Evolutionary conservation across 64 coral and sea anemone genomes (phyloP), one percentile per base, ranked within the genome.

Genomic region (Acropora yongei): DNA sequence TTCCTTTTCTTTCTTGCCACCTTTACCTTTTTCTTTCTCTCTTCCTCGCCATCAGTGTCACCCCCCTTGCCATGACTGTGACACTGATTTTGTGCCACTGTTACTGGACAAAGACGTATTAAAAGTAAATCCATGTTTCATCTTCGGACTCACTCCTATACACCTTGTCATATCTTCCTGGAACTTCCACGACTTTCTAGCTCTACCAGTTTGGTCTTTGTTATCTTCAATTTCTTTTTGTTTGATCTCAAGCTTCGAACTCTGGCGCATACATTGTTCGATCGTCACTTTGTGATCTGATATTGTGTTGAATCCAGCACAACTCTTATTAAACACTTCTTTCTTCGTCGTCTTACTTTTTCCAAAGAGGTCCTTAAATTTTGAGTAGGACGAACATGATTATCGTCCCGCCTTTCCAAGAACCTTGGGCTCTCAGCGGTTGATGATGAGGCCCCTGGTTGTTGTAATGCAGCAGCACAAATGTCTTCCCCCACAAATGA

Each of bases 1-100:
- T 93, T 93, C 80, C 91, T 68, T 20, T 80, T 93, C 8, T 75
- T 87, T 80, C 17, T 87, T 87, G 57, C 49, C 47, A 47, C 0
- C 61, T 51, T 79, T 13, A 5, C 48, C 18, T 4, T 57, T 49
- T 12, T 17, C 46, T n/a, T 48, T 18, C 57, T 80, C 4, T 41
- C 63, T 71, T 72, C 82, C 17, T 49, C 58, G 44, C 73, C 80
- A 86, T 43, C 20, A 13, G 60, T 12, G 47, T 93, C 83, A 53
- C 49, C 43, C 42, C 4, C 18, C 3, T 42, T 20, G 6, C 67
- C 60, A 53, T 66, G 1, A 67, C 49, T 87, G 51, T n/a, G 65
- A 53, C 18, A 44, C 41, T 63, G 50, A 18, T 45, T 45, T 50
- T 53, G 45, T 40, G 55, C 13, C 50, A 73, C 30, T 80, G 16